Conservation (phyloP, 2,888 invertebrate species). For the Ochropleura plecta region DNA sequence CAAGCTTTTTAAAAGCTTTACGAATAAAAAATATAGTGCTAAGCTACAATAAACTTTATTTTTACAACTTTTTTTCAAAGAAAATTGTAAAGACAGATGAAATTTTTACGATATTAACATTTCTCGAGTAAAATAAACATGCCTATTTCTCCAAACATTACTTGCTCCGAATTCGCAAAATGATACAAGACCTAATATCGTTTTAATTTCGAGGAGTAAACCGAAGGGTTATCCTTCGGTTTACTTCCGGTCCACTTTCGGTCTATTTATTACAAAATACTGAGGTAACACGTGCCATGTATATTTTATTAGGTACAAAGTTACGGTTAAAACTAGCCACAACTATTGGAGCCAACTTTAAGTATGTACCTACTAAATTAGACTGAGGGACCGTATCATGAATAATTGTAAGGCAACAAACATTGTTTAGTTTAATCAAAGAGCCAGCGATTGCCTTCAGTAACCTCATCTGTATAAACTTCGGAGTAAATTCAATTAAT, state of each 20-base stretch:
- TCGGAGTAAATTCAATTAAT: constrained; percentile 86
- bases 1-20: background rate
- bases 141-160: constrained; percentile 35
- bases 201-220: constrained; percentile 50
- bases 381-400: constrained; percentile 74
- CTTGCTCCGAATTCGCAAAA: constrained; percentile 34
- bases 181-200: constrained; percentile 28
- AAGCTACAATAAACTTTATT: background rate
- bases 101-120: constrained; percentile 21
- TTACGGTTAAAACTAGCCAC: constrained; percentile 43
- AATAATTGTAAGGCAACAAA: constrained; percentile 83
- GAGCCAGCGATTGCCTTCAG: constrained; percentile 82
- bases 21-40: background rate
- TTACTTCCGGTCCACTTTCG: no score
- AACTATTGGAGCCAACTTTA: constrained; percentile 53
- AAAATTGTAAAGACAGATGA: constrained; percentile 4
- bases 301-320: constrained; percentile 51
- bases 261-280: constrained; percentile 47
- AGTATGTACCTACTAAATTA: constrained; percentile 71
- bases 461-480: constrained; percentile 87
- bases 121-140: constrained; percentile 30
- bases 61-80: background rate
- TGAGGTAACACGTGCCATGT: background rate
- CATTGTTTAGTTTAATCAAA: constrained; percentile 88
- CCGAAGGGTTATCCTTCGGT: constrained; percentile 41